These are phyloP conservation scores for Diacarnus erythraeanus DNA, from an alignment of 37 sponge, comb jelly and placozoan genomes.

Conservation along the genomic window DNA sequence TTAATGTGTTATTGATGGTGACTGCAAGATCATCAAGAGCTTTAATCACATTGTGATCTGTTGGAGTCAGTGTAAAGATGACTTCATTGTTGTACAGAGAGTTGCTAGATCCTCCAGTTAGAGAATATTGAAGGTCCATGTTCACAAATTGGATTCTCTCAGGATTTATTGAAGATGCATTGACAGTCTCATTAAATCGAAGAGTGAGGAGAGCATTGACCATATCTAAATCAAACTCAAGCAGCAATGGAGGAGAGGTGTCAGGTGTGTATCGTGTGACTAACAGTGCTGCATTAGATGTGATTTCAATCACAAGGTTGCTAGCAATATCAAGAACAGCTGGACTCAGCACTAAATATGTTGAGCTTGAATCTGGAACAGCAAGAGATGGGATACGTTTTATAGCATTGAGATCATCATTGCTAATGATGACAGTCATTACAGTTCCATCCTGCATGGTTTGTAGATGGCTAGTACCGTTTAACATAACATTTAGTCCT, in stretches of 20 bases:
- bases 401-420: conserved; percentile 64
- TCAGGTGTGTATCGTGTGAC: conserved; percentile 46
- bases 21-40: conserved; percentile 64
- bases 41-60: conserved; percentile 76
- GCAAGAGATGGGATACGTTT: conserved; percentile 65
- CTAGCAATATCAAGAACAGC: conserved; percentile 63
- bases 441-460: conserved; percentile 13
- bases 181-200: conserved; percentile 82
- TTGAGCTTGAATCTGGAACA: conserved; percentile 18
- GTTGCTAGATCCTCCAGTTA: conserved; percentile 29
- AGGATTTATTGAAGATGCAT: conserved; percentile 48
- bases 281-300: conserved; percentile 26
- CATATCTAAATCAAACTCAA: conserved; percentile 63
- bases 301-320: conserved; percentile 56
- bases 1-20: conserved; percentile 59
- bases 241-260: conserved; percentile 52
- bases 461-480: conserved; percentile 32
- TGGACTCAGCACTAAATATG: conserved; percentile 59
- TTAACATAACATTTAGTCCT: conserved; percentile 17
- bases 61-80: conserved; percentile 32
- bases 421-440: conserved; percentile 52
- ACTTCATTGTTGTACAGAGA: conserved; percentile 36
- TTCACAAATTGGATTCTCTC: conserved; percentile 35
- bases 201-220: conserved; percentile 57
- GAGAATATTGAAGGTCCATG: conserved; percentile 28